These are phyloP conservation scores for Helogale parvula DNA, from an alignment of 2,113 vertebrate genomes.

Conservation along the genomic window DNA sequence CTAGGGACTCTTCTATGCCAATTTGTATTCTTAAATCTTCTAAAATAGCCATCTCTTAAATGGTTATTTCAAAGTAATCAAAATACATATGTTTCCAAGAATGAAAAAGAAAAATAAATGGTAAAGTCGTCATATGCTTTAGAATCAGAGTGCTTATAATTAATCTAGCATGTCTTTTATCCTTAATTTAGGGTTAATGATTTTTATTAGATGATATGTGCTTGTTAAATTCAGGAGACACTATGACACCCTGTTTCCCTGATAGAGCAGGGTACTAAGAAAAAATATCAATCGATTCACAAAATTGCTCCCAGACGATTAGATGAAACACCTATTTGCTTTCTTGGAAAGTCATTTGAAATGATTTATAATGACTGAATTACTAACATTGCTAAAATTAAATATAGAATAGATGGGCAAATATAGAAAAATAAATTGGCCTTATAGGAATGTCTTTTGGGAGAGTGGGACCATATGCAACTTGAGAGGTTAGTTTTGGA, in stretches of 20 bases:
- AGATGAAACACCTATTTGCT: neutral
- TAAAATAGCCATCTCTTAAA: neutral
- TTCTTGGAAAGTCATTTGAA: neutral
- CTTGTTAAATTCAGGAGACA: neutral
- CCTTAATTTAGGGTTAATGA: neutral
- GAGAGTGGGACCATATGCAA: neutral
- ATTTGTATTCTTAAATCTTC: neutral
- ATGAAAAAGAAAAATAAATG: conserved; percentile 2
- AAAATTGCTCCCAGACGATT: neutral
- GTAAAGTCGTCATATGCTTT: neutral
- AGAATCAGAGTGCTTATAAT: neutral
- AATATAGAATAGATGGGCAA: neutral
- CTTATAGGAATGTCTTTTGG: neutral
- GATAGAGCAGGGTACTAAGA: neutral
- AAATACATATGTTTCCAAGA: neutral
- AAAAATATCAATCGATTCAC: neutral
- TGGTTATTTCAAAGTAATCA: neutral
- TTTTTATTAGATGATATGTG: conserved; percentile 14
- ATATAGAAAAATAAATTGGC: neutral
- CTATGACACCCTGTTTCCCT: neutral
- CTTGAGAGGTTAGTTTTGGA: neutral
- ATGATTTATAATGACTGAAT: neutral
- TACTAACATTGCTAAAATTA: neutral
- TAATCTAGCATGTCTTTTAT: neutral
- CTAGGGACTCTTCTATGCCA: neutral